Evolutionary conservation across 2,797 vertebrate species (phyloP).

Genomic region (Euthynnus affinis): DNA sequence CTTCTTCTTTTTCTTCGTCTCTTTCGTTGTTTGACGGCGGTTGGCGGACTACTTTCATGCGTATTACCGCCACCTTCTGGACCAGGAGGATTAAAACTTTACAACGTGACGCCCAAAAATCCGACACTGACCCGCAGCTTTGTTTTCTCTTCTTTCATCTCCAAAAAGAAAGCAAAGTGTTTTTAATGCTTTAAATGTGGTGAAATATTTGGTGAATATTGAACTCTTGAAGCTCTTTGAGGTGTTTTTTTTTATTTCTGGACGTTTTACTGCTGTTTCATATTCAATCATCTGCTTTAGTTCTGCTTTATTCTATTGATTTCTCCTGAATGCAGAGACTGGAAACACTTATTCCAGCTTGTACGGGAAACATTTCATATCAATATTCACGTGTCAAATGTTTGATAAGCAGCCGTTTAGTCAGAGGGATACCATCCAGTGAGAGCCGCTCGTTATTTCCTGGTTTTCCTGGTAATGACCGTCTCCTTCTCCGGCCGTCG

Average conservation of each 20-base stretch:
- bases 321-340: not conserved
- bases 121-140: too few relatives aligned
- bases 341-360: not conserved
- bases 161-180: too few relatives aligned
- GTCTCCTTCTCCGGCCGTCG: conserved; percentile 3
- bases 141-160: too few relatives aligned
- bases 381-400: not conserved
- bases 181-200: not conserved
- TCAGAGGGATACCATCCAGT: not conserved
- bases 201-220: not conserved
- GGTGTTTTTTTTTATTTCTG: not conserved
- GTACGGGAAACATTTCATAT: not conserved
- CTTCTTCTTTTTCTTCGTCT: too few relatives aligned
- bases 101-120: too few relatives aligned
- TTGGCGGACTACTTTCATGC: too few relatives aligned
- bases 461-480: conserved; percentile 38
- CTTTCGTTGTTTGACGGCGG: too few relatives aligned
- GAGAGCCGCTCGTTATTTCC: conserved; percentile 57
- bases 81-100: too few relatives aligned
- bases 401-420: conserved; percentile 37
- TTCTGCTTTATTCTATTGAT: not conserved
- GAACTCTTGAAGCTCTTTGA: not conserved
- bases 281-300: conserved; percentile 9
- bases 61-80: too few relatives aligned
- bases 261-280: not conserved